Evolutionary conservation across 1,140 invertebrate genomes (phyloP).

Genomic region (Apis cerana): DNA sequence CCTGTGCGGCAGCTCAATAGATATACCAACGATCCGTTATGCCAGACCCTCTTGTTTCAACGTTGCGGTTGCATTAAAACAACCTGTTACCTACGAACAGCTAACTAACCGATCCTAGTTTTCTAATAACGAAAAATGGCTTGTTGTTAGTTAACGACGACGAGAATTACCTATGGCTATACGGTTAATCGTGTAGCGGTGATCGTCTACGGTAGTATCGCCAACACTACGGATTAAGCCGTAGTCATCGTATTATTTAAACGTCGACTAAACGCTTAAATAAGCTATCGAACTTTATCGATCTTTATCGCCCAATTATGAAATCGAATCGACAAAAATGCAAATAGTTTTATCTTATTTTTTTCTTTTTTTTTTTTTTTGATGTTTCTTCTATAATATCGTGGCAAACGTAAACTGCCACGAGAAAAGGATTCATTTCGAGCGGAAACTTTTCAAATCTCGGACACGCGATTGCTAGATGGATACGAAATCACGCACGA

Average conservation of each 20-base stretch:
- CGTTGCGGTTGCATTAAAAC: constrained; percentile 66
- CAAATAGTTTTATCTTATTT: too few species aligned
- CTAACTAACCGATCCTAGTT: constrained; percentile 47
- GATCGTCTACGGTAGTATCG: constrained; percentile 10
- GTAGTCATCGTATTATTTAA: neutral
- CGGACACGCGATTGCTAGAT: constrained; percentile 41
- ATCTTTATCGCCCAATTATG: neutral
- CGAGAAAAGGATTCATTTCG: constrained; percentile 49
- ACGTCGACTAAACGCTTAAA: neutral
- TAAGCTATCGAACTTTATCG: neutral
- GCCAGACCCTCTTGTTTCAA: constrained; percentile 56
- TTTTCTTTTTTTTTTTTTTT: too few species aligned
- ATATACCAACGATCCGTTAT: constrained; percentile 59
- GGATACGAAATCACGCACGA: too few species aligned
- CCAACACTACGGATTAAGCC: neutral
- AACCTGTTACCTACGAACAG: constrained; percentile 63
- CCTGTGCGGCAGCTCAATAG: constrained; percentile 48
- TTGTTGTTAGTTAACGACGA: constrained; percentile 35
- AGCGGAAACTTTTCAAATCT: constrained; percentile 59
- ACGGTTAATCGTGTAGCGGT: neutral
- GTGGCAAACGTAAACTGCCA: too few species aligned
- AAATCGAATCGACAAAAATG: neutral
- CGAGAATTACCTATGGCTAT: constrained; percentile 35
- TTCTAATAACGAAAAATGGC: constrained; percentile 50
- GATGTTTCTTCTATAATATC: too few species aligned